Base-by-base conservation (phyloP, 1,140 invertebrate genomes). In the Hypothenemus hampei region DNA sequence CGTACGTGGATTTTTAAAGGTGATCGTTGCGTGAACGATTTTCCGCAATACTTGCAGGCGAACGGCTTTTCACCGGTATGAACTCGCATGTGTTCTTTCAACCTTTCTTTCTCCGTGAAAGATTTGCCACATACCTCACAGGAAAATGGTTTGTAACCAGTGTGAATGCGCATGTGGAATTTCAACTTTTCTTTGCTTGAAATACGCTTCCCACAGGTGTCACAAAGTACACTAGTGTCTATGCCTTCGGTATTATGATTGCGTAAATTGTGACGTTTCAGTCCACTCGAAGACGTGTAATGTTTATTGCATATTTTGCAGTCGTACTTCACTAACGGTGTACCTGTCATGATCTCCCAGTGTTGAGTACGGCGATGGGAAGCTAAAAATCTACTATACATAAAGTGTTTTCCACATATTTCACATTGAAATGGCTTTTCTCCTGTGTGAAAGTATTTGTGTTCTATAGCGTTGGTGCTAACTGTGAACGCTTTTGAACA, bases 121-220 rank as follows among this genome's bases (percentile, higher is more conserved):
- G 78, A 74, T 36, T 78, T 79, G 0, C 72, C 72, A 45, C 80
- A 82, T 13, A 79, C 70, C 0, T 73, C 72, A 60, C 80, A 82
- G 10, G 55, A 57, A 43, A 58, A 82, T 11, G 85, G 84, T 37
- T 85, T 85, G 56, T 86, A 81, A 0, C 83, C 84, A 0, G 81
- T 82, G 57, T 87, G 85, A 11, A 85, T 84, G n/a, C 82, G 69
- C 26, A 80, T 68, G 59, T 86, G 83, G 61, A 83, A 81, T 67
- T 83, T 85, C 41, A 86, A 70, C 48, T 85, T 81, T 39, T 85
- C 82, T 1, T 78, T 74, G 33, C 76, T 80, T 19, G 80, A 80
- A 40, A 93, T 81, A 49, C 83, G 81, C 73, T 93, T 91, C n/a
- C 81, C 82, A 69, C 89, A 90, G 20, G 86, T 80, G 59, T 83